Conservation (phyloP, 1,140 invertebrate species). For the Drosophila ambigua region DNA sequence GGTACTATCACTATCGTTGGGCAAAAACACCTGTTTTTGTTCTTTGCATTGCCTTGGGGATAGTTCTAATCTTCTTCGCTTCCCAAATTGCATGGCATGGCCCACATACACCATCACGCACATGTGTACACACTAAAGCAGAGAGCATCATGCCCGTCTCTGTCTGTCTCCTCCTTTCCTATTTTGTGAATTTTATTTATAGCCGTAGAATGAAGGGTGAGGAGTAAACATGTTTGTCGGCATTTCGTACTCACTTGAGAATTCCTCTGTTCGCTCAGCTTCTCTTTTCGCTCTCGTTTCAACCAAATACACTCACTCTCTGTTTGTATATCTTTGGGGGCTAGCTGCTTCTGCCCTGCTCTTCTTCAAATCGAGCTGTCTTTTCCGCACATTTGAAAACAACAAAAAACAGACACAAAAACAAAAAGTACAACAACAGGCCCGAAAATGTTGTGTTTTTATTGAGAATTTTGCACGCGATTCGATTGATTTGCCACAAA, state of each 20-base stretch:
- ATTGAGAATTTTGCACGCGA: constrained; percentile 37
- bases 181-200: constrained; percentile 35
- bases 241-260: constrained; percentile 45
- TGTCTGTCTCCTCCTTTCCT: constrained; percentile 18
- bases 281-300: constrained; percentile 15
- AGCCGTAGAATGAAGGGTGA: constrained; percentile 21
- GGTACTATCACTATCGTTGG: not conserved
- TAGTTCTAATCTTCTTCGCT: not conserved
- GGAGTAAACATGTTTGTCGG: constrained; percentile 44
- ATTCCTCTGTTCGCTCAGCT: constrained; percentile 21
- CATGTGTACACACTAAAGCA: not conserved
- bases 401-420: constrained; percentile 41
- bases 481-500: constrained; percentile 47
- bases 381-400: constrained; percentile 23
- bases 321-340: not conserved
- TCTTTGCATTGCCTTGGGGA: not conserved
- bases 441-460: constrained; percentile 20
- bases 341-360: constrained; percentile 1
- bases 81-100: constrained; percentile 14
- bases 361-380: constrained; percentile 25
- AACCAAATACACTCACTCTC: constrained; percentile 20
- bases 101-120: not conserved
- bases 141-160: constrained; percentile 2
- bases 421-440: constrained; percentile 34
- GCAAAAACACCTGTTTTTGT: constrained; percentile 17